phyloP scores from a whole-genome alignment of 2,113 vertebrate genomes.

The Rhagologus leucostigma region DNA sequence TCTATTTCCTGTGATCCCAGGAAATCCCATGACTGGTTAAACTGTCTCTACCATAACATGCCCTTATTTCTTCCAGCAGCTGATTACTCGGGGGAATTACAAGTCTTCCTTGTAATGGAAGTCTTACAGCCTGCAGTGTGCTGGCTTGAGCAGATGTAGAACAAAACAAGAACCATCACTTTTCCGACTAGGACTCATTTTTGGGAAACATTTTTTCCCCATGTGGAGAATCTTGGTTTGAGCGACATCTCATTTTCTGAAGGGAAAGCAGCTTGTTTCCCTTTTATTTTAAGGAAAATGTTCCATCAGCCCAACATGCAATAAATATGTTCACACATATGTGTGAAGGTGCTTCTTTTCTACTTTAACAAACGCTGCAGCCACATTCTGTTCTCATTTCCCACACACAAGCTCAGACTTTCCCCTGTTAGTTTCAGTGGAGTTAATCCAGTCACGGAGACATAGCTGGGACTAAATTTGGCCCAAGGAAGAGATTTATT shows the following conservation, averaged over 20 bases:
- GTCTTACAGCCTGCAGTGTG: neutral
- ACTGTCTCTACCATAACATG: neutral
- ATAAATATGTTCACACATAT: neutral
- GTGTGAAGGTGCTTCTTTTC: neutral
- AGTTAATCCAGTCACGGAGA: neutral
- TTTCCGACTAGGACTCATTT: neutral
- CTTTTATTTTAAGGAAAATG: neutral
- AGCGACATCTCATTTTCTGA: neutral
- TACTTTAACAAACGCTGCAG: neutral
- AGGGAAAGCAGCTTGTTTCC: neutral
- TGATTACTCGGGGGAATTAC: neutral
- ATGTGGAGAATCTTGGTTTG: neutral
- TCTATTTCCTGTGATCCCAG: neutral
- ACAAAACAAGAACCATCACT: neutral
- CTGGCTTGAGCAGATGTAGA: neutral
- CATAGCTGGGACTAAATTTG: neutral
- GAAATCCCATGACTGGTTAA: neutral
- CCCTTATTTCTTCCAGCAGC: neutral
- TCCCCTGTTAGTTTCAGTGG: neutral
- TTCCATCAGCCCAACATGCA: neutral
- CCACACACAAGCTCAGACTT: neutral
- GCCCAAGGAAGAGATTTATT: conserved; percentile 5
- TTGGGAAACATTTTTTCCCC: neutral
- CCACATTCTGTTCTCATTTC: neutral
- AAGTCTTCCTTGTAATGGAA: neutral